phyloP scores from a whole-genome alignment of 1,140 invertebrate genomes.

The Drosophila triauraria region DNA sequence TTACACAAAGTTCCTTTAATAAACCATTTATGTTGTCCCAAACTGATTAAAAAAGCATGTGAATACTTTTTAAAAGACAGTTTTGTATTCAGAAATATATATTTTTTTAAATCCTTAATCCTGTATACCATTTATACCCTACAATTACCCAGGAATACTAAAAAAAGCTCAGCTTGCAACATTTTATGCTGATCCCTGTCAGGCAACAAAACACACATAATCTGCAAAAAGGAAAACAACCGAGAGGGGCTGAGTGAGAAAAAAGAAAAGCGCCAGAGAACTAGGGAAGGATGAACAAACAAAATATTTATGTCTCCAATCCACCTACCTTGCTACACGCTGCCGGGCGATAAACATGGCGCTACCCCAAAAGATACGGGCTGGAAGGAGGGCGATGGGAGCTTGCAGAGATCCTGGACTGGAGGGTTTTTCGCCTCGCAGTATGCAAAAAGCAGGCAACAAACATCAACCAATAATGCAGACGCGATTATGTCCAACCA shows the following conservation, averaged over 20 bases:
- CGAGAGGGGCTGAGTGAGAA: slow-evolving; percentile 26
- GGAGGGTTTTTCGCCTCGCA: slow-evolving; percentile 33
- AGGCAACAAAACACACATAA: slow-evolving; percentile 85
- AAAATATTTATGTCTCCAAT: slow-evolving; percentile 76
- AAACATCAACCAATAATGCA: slow-evolving; percentile 85
- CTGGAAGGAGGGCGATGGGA: slow-evolving; percentile 1
- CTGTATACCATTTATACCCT: slow-evolving; percentile 42
- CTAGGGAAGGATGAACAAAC: slow-evolving; percentile 60
- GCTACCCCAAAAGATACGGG: slow-evolving; percentile 24
- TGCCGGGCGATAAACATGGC: slow-evolving; percentile 65
- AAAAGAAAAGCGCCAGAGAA: slow-evolving; percentile 22
- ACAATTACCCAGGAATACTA: slow-evolving; percentile 34
- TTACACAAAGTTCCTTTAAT: not conserved
- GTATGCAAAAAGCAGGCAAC: slow-evolving; percentile 67
- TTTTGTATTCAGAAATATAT: not conserved
- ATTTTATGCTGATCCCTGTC: slow-evolving; percentile 85
- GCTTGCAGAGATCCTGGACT: slow-evolving; percentile 14
- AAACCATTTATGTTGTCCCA: not conserved
- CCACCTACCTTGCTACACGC: slow-evolving; percentile 51
- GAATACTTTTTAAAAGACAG: not conserved
- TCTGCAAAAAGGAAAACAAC: slow-evolving; percentile 85
- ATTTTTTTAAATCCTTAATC: slow-evolving; percentile 25
- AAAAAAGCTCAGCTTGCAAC: slow-evolving; percentile 84
- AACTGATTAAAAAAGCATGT: not conserved
- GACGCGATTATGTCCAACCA: slow-evolving; percentile 84